phyloP scores from a whole-genome alignment of 2,797 vertebrate genomes.

The Cephalopachus bancanus region DNA sequence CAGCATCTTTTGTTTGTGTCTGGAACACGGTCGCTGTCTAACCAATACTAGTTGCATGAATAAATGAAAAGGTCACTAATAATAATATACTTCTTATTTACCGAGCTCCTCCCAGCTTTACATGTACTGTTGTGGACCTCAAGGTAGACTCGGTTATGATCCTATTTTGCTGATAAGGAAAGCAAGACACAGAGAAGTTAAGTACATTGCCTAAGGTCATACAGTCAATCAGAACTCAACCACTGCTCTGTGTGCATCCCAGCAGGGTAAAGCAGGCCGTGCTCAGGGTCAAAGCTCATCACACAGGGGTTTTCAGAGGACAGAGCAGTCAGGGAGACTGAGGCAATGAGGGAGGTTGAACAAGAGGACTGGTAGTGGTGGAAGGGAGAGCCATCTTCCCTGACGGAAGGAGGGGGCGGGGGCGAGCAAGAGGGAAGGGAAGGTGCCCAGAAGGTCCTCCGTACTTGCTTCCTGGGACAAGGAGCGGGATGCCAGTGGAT shows the following conservation, averaged over 20 bases:
- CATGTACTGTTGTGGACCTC: background rate
- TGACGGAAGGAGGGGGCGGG: no score
- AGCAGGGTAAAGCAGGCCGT: background rate
- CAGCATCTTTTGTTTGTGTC: background rate
- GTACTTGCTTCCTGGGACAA: rapidly evolving
- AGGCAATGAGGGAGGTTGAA: background rate
- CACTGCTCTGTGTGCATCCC: background rate
- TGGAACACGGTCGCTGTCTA: background rate
- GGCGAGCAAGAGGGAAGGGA: background rate
- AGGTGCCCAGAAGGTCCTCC: background rate
- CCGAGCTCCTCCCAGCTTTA: background rate
- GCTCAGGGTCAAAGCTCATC: background rate
- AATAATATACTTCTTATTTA: background rate
- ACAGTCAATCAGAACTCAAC: background rate
- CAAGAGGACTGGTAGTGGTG: background rate
- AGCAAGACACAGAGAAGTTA: background rate
- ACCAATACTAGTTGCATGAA: background rate
- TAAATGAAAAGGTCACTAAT: background rate
- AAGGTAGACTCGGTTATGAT: background rate
- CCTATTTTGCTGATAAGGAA: background rate
- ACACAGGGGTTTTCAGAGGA: background rate
- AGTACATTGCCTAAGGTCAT: background rate
- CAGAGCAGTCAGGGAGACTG: rapidly evolving
- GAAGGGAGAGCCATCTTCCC: background rate
- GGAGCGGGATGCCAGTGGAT: background rate